Evolutionary conservation across 2,888 invertebrate species (phyloP), one percentile per base, ranked within the genome.

Genomic region (Nephrotoma appendiculata): DNA sequence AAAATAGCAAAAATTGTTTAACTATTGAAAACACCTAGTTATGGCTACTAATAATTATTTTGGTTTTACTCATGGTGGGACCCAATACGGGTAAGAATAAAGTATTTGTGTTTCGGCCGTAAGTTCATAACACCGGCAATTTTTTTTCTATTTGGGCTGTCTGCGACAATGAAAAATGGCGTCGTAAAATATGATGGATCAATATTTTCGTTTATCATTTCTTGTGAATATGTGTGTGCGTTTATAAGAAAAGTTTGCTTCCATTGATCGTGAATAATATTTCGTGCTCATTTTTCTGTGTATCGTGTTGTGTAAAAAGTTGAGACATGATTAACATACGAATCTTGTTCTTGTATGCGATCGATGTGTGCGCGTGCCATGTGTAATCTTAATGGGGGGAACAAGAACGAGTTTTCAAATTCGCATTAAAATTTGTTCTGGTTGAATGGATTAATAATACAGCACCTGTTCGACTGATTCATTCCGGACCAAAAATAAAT

Each of bases 31-130:
- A 71, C 31, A 71, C 19, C 31, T 31, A 43, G 84, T 84, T 88
- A 95, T 96, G 96, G 96, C 96, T 92, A 95, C 97, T 92, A 97
- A 97, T 94, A 98, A 98, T 94, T 98, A 97, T 94, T 97, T 97
- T 92, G 97, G 97, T 91, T 98, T 98, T 94, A 96, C 97, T 90
- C 97, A 97, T 92, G 96, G 97, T 91, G 97, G 97, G 92, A 96
- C 97, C 90, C 97, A 97, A 94, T 97, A 97, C 92, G 96, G 96
- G 96, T 96, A 93, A 71, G 71, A 7, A 71, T 71, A 31, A 31
- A 42, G 12, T 42, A 5, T 84, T 84, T 84, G 41, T 15, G n/a
- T 71, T 1, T 42, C 5, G 15, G 71, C 2, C 41, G 83, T 31
- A 83, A 83, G n/a, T 41, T 83, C 42, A 44, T 19, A 85, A 83